These are phyloP conservation scores for Solenopsis invicta DNA, from an alignment of 1,140 invertebrate species.

Conservation along the genomic window DNA sequence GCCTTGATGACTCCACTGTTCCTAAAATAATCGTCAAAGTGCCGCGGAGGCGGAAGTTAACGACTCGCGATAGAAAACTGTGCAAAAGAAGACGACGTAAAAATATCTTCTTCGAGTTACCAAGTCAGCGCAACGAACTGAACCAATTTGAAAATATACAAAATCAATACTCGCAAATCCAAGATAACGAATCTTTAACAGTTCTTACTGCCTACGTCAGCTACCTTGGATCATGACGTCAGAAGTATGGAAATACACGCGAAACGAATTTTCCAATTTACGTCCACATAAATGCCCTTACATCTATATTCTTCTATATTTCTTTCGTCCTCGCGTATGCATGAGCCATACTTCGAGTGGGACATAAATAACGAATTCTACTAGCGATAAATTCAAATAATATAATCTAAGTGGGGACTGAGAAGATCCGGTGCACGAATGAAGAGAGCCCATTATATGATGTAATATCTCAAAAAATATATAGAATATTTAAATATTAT, in stretches of 20 bases:
- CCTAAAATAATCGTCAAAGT: background rate
- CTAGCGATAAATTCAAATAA: slow-evolving; percentile 8
- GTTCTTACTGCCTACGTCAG: slow-evolving; percentile 25
- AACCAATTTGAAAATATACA: background rate
- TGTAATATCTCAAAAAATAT: background rate
- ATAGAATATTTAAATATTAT: background rate
- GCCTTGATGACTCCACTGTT: slow-evolving; percentile 15
- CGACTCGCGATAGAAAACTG: background rate
- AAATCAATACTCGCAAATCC: slow-evolving; percentile 20
- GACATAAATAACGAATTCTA: slow-evolving; percentile 33
- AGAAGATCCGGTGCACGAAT: background rate
- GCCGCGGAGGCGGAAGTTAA: background rate
- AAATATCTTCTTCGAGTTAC: background rate
- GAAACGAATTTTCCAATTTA: slow-evolving; percentile 26
- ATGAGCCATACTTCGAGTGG: background rate
- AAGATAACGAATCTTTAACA: slow-evolving; percentile 24
- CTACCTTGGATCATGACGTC: slow-evolving; percentile 34
- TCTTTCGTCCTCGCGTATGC: background rate
- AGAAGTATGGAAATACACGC: slow-evolving; percentile 29
- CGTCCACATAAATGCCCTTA: background rate
- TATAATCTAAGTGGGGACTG: background rate
- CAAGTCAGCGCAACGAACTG: background rate
- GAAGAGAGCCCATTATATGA: background rate
- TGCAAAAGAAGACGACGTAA: background rate
- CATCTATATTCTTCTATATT: slow-evolving; percentile 5